Base-by-base conservation (phyloP, 2,113 vertebrate species). In the Nycticorax nycticorax region DNA sequence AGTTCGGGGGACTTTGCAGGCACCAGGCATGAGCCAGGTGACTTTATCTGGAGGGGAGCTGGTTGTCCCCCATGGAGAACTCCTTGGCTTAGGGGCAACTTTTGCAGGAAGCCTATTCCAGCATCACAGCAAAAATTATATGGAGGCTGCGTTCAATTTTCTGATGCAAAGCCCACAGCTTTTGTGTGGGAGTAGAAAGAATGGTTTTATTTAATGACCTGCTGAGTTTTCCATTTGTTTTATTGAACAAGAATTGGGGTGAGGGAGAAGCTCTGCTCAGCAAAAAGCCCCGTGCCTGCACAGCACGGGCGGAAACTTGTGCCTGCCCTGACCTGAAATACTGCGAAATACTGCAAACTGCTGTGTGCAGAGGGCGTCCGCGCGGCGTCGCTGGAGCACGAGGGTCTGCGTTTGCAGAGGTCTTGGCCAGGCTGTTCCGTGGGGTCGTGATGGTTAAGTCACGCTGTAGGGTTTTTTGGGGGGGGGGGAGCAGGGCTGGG, bases 151-250 rank as follows among this genome's bases (percentile, higher is more conserved):
- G 8, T 48, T 85, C 41, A 11, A 17, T 83, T 91, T 72, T 62
- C 30, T 24, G 87, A 88, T 71, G 87, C 88, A 63, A 60, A 93
- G 56, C 94, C 67, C 88, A 37, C 75, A 22, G 72, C 63, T 59
- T 86, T 91, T 76, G 90, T 84, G 92, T 80, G 76, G 92, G 88
- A 91, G 87, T 22, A 35, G 84, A 63, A 72, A 59, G 87, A 85
- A 94, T 80, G 81, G 77, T 80, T 94, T 94, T 80, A 77, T 89
- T 93, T 84, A 76, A 69, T 66, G 92, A 74, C 91, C 88, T 73
- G 88, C 88, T 89, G 96, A 86, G 90, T 64, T 93, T 83, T 75
- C 88, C 80, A 10, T 83, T 83, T 39, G 80, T 89, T 89, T 89
- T 45, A 76, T 6, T 81, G 93, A 77, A 81, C 53, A 33, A 55